Base-by-base conservation (phyloP, 2,888 invertebrate species). In the Campaea margaritaria region DNA sequence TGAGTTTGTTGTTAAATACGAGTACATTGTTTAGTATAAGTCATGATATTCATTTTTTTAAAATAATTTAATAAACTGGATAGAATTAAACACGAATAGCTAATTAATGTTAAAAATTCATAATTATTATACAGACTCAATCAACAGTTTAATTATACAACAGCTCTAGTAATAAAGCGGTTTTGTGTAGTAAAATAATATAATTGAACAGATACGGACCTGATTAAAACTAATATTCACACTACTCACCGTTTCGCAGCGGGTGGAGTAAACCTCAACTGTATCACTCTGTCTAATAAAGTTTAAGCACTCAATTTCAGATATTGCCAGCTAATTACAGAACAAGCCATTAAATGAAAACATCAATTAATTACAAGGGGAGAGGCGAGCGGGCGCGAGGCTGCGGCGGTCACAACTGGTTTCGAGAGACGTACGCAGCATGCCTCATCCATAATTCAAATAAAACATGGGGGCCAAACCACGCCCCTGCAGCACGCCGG, bases 391-490 rank as follows among this genome's bases (percentile, higher is more conserved):
- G 86, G 86, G 86, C 85, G 84, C 85, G 87, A 86, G 83, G 87
- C 86, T 86, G 88, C 79, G 80, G 80, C 85, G 79, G 82, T 82
- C 86, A 79, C 89, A 90, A 91, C 91, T 91, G 91, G 91, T 91
- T 91, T 87, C 72, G 74, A 85, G 83, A 84, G 79, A 74, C 84
- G 83, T 79, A 79, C 82, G 80, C 81, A 81, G 83, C 83, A 75
- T 83, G 83, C 81, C 82, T 90, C 90, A 91, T 91, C 91, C 91
- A 91, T 92, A 90, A 91, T 91, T 91, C 91, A 91, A 91, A 91
- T 88, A 89, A 82, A 91, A 91, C 89, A 90, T 91, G 91, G 90
- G 89, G 77, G 83, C 90, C 87, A 86, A 78, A 86, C 91, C 76
- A 87, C 91, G 91, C 92, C 92, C 91, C 89, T 87, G 89, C 73